phyloP scores from a whole-genome alignment of 1,140 invertebrate species.

The Bacillus rossius region DNA sequence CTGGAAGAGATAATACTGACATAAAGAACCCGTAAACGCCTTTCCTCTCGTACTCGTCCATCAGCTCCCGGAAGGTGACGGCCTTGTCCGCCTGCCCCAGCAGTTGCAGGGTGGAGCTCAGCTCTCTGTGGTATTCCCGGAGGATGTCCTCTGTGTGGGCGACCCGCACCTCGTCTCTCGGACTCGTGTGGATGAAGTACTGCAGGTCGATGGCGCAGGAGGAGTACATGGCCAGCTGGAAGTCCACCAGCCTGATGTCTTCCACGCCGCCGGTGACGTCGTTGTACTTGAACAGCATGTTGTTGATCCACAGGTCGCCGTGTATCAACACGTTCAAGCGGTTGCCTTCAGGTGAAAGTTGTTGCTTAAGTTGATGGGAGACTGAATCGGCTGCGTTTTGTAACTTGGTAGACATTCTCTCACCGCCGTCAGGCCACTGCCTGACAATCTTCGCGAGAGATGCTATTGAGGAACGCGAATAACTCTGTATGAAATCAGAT shows the following conservation, averaged over 20 bases:
- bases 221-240: constrained; percentile 37
- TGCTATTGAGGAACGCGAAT: too few relatives aligned
- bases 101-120: constrained; percentile 36
- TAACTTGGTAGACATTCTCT: too few relatives aligned
- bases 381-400: too few relatives aligned
- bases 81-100: constrained; percentile 37
- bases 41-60: constrained; percentile 30
- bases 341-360: not conserved
- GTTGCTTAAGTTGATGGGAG: too few relatives aligned
- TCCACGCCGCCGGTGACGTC: constrained; percentile 17
- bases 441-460: too few relatives aligned
- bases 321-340: constrained; percentile 40
- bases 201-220: constrained; percentile 49
- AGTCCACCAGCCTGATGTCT: constrained; percentile 38
- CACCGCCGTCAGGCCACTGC: too few relatives aligned
- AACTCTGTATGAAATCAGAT: too few relatives aligned
- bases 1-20: constrained; percentile 27
- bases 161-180: constrained; percentile 35
- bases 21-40: constrained; percentile 32
- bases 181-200: constrained; percentile 52
- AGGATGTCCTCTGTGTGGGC: constrained; percentile 36
- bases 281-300: constrained; percentile 40
- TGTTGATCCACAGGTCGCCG: constrained; percentile 49
- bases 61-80: constrained; percentile 39
- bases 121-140: constrained; percentile 36